phyloP scores from a whole-genome alignment of 2,113 vertebrate genomes.

The Archocentrus centrarchus region DNA sequence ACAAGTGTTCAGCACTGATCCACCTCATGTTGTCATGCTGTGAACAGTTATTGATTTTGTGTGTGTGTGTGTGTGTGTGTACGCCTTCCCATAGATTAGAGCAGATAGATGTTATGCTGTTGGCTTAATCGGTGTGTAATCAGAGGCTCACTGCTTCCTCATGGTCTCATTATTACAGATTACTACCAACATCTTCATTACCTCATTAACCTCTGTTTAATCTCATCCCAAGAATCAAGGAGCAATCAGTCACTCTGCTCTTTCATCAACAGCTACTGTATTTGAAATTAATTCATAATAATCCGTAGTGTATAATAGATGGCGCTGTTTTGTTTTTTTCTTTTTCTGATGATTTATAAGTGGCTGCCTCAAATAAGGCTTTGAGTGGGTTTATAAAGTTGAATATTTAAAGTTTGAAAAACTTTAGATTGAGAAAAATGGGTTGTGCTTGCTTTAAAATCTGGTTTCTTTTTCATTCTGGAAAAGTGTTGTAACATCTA shows the following conservation, averaged over 20 bases:
- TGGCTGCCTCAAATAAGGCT: background rate
- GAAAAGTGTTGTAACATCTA: background rate
- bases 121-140: constrained; percentile 77
- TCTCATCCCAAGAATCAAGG: constrained; percentile 55
- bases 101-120: constrained; percentile 62
- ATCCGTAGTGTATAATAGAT: background rate
- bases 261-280: constrained; percentile 37
- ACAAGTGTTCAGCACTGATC: background rate
- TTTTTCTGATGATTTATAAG: constrained; percentile 13
- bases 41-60: constrained; percentile 28
- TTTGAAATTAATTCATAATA: constrained; percentile 10
- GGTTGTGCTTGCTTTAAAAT: background rate
- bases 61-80: background rate
- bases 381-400: background rate
- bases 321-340: background rate
- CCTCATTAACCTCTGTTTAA: constrained; percentile 75
- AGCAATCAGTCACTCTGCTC: constrained; percentile 50
- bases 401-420: background rate
- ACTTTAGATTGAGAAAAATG: background rate
- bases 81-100: constrained; percentile 29
- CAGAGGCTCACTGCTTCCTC: constrained; percentile 46
- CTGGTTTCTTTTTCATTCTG: background rate
- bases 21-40: background rate
- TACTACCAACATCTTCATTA: constrained; percentile 69
- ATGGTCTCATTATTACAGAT: constrained; percentile 55